Percentiles rank a stretch among this genome's conserved stretches.
These are phyloP conservation scores for Lithosia quadra DNA, from an alignment of 2,888 invertebrate species.

Conservation along the genomic window DNA sequence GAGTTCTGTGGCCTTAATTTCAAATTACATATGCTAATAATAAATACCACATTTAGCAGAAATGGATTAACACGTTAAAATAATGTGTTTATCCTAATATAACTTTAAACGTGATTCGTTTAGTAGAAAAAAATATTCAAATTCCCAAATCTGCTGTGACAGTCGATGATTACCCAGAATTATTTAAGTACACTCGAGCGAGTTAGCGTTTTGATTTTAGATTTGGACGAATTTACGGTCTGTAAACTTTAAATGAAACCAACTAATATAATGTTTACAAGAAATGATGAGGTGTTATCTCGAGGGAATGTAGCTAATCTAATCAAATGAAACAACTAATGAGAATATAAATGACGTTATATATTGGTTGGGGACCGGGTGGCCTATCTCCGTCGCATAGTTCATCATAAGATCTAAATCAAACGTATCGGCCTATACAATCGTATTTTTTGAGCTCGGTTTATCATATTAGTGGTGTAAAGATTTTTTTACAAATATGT, in stretches of 20 bases:
- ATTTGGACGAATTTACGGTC: constrained; percentile 61
- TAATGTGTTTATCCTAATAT: not conserved
- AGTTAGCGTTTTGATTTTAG: not conserved
- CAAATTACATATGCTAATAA: not conserved
- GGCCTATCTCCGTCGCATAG: constrained; percentile 56
- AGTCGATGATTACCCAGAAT: not conserved
- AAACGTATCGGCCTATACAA: constrained; percentile 11
- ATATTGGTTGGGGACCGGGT: constrained; percentile 80
- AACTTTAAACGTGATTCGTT: not conserved
- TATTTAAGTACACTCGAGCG: not conserved
- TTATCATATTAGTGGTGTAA: not conserved
- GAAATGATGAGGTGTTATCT: constrained; percentile 74
- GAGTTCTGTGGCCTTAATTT: not conserved
- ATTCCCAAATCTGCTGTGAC: not conserved
- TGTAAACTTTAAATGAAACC: constrained; percentile 68
- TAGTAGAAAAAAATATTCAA: not conserved
- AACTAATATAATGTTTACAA: constrained; percentile 70
- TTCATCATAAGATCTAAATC: constrained; percentile 38
- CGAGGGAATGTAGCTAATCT: constrained; percentile 77
- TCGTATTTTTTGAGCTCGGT: not conserved
- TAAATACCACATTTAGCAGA: not conserved
- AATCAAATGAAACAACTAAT: constrained; percentile 83
- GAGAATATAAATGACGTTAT: constrained; percentile 82
- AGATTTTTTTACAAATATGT: not conserved
- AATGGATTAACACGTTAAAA: not conserved